Evolutionary conservation across 2,797 vertebrate species (phyloP).

Genomic region (Clamator glandarius): DNA sequence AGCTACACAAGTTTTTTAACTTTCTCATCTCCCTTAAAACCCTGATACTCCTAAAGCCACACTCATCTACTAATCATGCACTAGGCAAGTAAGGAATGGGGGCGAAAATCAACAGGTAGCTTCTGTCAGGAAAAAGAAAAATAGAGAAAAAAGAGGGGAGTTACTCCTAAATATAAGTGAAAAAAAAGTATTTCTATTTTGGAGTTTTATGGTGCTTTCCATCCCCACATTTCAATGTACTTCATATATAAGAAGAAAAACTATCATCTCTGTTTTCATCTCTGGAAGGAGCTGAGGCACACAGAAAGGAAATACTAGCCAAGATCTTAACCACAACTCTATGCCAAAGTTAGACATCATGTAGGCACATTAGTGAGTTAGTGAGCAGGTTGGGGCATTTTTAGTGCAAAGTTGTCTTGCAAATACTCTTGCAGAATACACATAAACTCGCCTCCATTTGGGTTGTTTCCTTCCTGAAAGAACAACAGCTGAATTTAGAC

Average conservation of each 20-base stretch:
- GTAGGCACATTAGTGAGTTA: background rate
- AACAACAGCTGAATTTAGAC: background rate
- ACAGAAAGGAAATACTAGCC: background rate
- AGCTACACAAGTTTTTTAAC: background rate
- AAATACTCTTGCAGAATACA: background rate
- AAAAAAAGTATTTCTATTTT: slow-evolving; percentile 2
- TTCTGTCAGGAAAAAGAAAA: background rate
- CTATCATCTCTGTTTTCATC: background rate
- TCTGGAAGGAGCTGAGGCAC: background rate
- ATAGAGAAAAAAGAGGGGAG: background rate
- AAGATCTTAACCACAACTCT: background rate
- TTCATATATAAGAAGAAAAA: background rate
- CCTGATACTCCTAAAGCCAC: background rate
- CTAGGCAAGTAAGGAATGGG: background rate
- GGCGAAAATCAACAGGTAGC: background rate
- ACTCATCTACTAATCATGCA: background rate
- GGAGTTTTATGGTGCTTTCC: background rate
- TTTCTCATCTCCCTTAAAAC: background rate
- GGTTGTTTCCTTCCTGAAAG: background rate
- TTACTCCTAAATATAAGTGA: background rate
- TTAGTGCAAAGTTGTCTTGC: background rate
- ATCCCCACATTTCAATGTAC: background rate
- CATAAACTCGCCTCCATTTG: background rate
- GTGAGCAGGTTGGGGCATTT: background rate
- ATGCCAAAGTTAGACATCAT: background rate